These are phyloP conservation scores for Lathamus discolor DNA, from an alignment of 2,113 vertebrate genomes.

Conservation along the genomic window DNA sequence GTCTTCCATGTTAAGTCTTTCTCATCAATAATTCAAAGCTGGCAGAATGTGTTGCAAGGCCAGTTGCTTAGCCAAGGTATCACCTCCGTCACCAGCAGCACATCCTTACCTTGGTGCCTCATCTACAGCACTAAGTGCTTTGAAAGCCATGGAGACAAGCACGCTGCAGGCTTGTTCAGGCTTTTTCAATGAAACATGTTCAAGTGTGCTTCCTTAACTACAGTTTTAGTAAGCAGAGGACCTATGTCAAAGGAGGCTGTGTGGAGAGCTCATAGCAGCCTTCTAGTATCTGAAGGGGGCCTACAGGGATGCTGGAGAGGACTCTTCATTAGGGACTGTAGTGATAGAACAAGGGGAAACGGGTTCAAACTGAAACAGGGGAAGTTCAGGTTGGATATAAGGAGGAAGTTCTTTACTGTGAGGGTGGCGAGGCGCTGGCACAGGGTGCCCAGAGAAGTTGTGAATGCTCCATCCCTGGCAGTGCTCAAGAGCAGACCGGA, in stretches of 20 bases:
- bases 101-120: not conserved
- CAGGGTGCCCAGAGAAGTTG: not conserved
- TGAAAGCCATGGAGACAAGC: not conserved
- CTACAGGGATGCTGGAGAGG: not conserved
- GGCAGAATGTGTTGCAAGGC: not conserved
- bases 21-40: not conserved
- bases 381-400: not conserved
- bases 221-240: not conserved
- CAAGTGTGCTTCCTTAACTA: not conserved
- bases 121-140: not conserved
- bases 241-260: not conserved
- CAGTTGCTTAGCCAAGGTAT: not conserved
- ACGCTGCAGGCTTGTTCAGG: not conserved
- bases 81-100: rapidly evolving
- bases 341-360: not conserved
- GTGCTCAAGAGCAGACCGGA: not conserved
- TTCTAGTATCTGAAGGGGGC: not conserved
- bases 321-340: not conserved
- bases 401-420: not conserved
- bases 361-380: not conserved
- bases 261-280: not conserved
- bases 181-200: not conserved
- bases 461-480: not conserved
- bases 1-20: not conserved
- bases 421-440: not conserved